phyloP scores from a whole-genome alignment of 2,888 invertebrate genomes.

The Pharmacophagus antenor region DNA sequence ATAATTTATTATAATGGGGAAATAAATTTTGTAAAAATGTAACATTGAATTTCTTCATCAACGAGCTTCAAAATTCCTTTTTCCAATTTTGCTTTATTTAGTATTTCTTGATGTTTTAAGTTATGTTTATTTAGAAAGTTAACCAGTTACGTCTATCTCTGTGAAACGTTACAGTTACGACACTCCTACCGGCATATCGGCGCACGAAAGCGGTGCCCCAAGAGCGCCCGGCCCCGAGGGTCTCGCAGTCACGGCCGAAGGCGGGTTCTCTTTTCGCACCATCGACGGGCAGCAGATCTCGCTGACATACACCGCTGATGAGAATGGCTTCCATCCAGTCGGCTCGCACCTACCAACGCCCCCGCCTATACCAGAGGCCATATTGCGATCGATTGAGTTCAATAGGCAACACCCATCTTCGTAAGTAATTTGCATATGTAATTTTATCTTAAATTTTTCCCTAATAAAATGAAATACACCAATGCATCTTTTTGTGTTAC shows the following conservation, averaged over 20 bases:
- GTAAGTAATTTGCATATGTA: constrained; percentile 38
- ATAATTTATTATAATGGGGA: too few relatives aligned
- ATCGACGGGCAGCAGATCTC: constrained; percentile 84
- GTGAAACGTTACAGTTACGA: constrained; percentile 73
- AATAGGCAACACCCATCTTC: constrained; percentile 51
- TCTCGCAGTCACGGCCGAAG: constrained; percentile 82
- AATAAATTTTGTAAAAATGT: too few relatives aligned
- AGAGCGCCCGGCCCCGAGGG: constrained; percentile 79
- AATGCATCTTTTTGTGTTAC: too few relatives aligned
- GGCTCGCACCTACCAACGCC: constrained; percentile 82
- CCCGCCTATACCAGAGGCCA: constrained; percentile 81
- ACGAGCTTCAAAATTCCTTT: too few relatives aligned
- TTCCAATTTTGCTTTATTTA: too few relatives aligned
- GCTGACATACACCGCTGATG: constrained; percentile 85
- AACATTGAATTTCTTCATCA: too few relatives aligned
- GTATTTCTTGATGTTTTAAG: too few relatives aligned
- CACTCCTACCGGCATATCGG: constrained; percentile 83
- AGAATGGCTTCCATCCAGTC: constrained; percentile 85
- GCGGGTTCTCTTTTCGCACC: constrained; percentile 84
- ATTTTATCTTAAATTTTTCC: not conserved
- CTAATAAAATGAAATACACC: too few relatives aligned
- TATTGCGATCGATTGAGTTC: constrained; percentile 74
- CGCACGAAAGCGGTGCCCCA: constrained; percentile 81
- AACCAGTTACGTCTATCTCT: not conserved
- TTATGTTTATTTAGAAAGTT: not conserved